Percentiles rank a stretch among this genome's conserved stretches.
Evolutionary conservation across 2,113 vertebrate species (phyloP).

Genomic region (Spea multiplicata): DNA sequence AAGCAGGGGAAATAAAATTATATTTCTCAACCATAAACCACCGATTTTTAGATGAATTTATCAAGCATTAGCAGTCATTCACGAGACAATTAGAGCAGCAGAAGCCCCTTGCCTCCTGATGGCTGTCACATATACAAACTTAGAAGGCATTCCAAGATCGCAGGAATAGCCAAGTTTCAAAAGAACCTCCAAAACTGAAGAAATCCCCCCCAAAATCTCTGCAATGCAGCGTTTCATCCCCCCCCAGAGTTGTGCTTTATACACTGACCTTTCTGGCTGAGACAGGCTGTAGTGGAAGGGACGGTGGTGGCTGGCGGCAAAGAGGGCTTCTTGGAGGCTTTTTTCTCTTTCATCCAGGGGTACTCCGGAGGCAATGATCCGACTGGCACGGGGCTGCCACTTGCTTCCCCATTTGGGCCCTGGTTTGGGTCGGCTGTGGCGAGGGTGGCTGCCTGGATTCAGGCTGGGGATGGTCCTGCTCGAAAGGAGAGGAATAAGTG

Average conservation of each 20-base stretch:
- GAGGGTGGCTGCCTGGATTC: constrained; percentile 86
- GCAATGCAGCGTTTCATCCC: not conserved
- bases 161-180: too few relatives aligned
- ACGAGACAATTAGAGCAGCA: constrained; percentile 71
- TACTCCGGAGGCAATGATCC: constrained; percentile 84
- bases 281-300: constrained; percentile 75
- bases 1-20: not conserved
- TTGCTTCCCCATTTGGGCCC: constrained; percentile 76
- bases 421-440: constrained; percentile 86
- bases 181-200: too few relatives aligned
- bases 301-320: constrained; percentile 70
- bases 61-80: too few relatives aligned
- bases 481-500: constrained; percentile 98
- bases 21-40: too few relatives aligned
- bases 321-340: constrained; percentile 82
- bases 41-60: too few relatives aligned
- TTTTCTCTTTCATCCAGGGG: constrained; percentile 98
- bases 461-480: constrained; percentile 94
- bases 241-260: constrained; percentile 48
- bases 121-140: constrained; percentile 94
- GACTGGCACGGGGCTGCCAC: constrained; percentile 77
- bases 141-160: constrained; percentile 66
- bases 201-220: not conserved
- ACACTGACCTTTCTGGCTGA: constrained; percentile 94
- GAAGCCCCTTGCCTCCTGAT: constrained; percentile 96